Base-by-base conservation (phyloP, 1,140 invertebrate species). In the Ganaspis sp. region DNA sequence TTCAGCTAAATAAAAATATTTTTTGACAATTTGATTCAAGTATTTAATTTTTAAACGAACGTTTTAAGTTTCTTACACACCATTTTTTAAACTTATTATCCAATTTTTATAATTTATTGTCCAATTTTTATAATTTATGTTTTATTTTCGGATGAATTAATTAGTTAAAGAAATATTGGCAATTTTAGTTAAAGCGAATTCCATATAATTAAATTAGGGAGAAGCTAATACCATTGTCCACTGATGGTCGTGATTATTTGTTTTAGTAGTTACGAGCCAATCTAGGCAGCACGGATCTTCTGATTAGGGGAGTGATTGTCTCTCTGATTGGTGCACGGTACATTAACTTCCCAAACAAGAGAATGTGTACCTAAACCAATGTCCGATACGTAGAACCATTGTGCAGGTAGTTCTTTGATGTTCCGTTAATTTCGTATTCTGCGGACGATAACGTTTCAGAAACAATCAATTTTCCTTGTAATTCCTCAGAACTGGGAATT, bases 251-350 rank as follows among this genome's bases (percentile, higher is more conserved):
- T n/a, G 58, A 64, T 64, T 64, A 64, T 64, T 64, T 64, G 58
- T 64, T 29, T 64, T 29, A 15, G 58, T 64, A 64, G 58, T 64
- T 64, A 64, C 29, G 23, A 64, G 58, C 11, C 58, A 64, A 64
- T 64, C 58, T 64, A n/a, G 58, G 23, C 26, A 64, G 23, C 23
- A 64, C 58, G 58, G 58, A 64, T 64, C 23, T 29, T 15, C 58
- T 64, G 58, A 64, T 64, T 64, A 64, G 58, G 58, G 12, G 58
- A 64, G 58, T 64, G 58, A 64, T 64, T 64, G 58, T 64, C 58
- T 12, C 58, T 34, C 58, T 64, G 58, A 64, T 64, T 64, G 23
- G 58, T 64, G 58, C 23, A 64, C 23, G 58, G 26, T 64, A 12
- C 58, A 64, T 64, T 64, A 64, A 29, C 58, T 64, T 64, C 58